Percentiles rank a stretch among this genome's conserved stretches.
Evolutionary conservation across 2,888 invertebrate species (phyloP).

Genomic region (Microctonus hyperodae): DNA sequence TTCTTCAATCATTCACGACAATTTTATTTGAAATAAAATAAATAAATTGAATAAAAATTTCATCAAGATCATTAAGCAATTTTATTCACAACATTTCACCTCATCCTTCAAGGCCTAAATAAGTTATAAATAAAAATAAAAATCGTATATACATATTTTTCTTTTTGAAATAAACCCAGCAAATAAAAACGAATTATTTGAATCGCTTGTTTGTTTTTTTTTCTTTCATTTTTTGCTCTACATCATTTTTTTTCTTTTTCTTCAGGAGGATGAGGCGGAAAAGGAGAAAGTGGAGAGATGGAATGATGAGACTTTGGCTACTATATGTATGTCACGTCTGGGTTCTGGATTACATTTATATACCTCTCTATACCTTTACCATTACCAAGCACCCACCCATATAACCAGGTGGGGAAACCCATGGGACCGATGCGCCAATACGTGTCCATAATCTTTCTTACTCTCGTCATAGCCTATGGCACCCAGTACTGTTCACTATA

Average conservation of each 20-base stretch:
- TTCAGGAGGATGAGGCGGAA: background rate
- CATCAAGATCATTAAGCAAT: too few species aligned
- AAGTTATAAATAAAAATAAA: conserved; percentile 9
- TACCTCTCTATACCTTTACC: conserved; percentile 20
- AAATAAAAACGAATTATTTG: background rate
- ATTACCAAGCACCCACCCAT: conserved; percentile 1
- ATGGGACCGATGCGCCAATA: conserved; percentile 61
- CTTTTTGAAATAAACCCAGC: background rate
- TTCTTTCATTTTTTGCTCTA: too few species aligned
- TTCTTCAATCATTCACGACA: too few species aligned
- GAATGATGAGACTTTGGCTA: conserved; percentile 32
- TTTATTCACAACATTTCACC: too few species aligned
- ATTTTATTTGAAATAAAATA: too few species aligned
- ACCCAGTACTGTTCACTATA: conserved; percentile 12
- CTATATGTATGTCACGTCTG: conserved; percentile 59
- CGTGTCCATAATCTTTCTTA: conserved; percentile 59
- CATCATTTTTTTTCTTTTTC: background rate
- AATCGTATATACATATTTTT: background rate
- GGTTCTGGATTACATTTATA: conserved; percentile 62
- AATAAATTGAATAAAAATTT: too few species aligned
- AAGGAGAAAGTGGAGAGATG: conserved; percentile 22
- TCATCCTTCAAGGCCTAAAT: too few species aligned
- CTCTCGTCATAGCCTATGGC: conserved; percentile 9
- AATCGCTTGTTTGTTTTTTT: background rate
- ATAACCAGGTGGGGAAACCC: conserved; percentile 39